Conservation (phyloP, 2,113 vertebrate species). For the Sylvietta virens region DNA sequence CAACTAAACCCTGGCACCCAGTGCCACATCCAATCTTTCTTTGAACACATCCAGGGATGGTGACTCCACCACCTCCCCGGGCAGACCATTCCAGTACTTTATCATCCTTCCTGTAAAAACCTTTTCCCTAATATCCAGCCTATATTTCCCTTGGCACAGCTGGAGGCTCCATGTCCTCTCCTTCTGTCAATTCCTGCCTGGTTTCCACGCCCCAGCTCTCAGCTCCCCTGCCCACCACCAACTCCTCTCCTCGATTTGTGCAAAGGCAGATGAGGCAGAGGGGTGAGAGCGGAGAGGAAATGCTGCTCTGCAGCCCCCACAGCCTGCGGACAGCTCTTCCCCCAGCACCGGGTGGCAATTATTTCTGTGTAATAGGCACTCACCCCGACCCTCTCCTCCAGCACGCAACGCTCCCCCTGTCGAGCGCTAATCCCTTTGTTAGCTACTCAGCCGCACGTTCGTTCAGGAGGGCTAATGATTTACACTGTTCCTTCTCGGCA, state of each 20-base stretch:
- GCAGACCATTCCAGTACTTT: too few species aligned
- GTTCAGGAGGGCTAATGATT: constrained; percentile 58
- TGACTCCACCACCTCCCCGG: too few species aligned
- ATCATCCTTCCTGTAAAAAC: too few species aligned
- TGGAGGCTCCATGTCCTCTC: too few species aligned
- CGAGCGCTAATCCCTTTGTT: constrained; percentile 43
- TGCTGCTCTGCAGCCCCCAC: background rate
- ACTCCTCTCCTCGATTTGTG: background rate
- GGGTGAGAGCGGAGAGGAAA: background rate
- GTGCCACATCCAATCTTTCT: too few species aligned
- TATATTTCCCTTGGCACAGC: too few species aligned
- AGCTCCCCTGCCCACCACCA: background rate
- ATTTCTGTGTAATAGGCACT: background rate
- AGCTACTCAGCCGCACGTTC: constrained; percentile 2
- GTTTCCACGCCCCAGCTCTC: rapidly evolving
- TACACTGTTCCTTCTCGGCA: constrained; percentile 1
- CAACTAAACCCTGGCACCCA: too few species aligned
- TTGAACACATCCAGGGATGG: too few species aligned
- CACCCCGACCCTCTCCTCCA: background rate
- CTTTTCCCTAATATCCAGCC: too few species aligned
- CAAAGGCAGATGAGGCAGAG: background rate
- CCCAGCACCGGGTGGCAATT: background rate
- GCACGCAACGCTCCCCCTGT: background rate
- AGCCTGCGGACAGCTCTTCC: background rate
- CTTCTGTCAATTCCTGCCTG: too few species aligned